A percentile compares a stretch with the other conserved stretches of the same genome.
These are phyloP conservation scores for Zosterops borbonicus DNA, from an alignment of 2,113 vertebrate species.

Conservation along the genomic window DNA sequence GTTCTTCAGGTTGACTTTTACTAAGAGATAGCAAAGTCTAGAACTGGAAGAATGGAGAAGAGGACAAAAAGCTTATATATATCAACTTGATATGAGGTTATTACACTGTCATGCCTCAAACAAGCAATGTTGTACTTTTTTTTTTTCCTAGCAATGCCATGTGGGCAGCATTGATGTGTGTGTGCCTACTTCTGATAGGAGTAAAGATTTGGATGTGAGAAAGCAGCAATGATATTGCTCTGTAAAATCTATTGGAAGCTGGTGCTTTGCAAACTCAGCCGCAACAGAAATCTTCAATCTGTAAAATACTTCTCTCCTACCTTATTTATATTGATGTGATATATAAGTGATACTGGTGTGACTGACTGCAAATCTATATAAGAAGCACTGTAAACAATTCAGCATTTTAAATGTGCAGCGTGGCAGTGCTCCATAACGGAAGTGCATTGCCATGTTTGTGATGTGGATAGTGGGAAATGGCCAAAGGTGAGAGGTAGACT, in stretches of 20 bases:
- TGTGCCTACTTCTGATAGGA: not conserved
- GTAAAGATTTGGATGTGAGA: not conserved
- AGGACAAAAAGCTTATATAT: not conserved
- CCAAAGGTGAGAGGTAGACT: not conserved
- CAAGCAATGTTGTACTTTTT: accelerated
- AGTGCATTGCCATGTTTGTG: not conserved
- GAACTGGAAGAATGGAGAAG: not conserved
- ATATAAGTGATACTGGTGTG: not conserved
- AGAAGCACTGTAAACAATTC: not conserved
- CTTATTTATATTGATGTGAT: not conserved
- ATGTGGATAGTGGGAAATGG: not conserved
- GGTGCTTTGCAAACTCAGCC: not conserved
- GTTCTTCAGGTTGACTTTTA: not conserved
- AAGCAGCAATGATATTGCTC: not conserved
- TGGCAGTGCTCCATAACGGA: not conserved
- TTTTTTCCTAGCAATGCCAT: not conserved
- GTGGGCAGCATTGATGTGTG: not conserved
- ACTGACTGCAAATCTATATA: not conserved
- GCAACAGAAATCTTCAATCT: not conserved
- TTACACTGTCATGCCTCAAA: not conserved
- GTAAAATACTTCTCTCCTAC: not conserved
- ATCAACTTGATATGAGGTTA: not conserved
- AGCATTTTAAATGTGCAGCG: not conserved
- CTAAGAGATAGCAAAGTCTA: not conserved
- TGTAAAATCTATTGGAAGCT: not conserved